Evolutionary conservation across 1,140 invertebrate genomes (phyloP), one percentile per base, ranked within the genome.

Genomic region (Psix sp.): DNA sequence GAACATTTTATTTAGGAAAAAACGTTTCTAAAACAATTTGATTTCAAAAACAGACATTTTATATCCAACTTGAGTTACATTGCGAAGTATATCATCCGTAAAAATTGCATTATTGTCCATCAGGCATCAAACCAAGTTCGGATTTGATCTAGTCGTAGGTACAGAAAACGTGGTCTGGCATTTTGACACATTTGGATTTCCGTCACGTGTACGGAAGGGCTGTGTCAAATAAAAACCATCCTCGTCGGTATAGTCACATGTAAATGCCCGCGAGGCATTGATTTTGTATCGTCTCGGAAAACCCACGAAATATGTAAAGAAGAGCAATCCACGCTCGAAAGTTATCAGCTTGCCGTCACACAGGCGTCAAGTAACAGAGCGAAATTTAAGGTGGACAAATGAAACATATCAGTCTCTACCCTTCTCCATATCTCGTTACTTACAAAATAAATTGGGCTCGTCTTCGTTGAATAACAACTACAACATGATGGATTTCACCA

Each of bases 231-330:
- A 70, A 59, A 54, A 54, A 43, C n/a, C 36, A 20, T 9, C 18
- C 1, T 9, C 24, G 20, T 9, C n/a, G n/a, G 10, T 17, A 17
- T 38, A 57, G 45, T 51, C 16, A 2, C 9, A 68, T 59, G 65
- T 39, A 59, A 68, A 68, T 68, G n/a, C 14, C 6, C 33, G 26
- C 20, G 3, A 38, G 33, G 74, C 77, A 81, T 82, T 79, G 80
- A 82, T 81, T 82, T 80, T 76, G 76, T 77, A 79, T 82, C 68
- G 48, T 26, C 65, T 77, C 74, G 57, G 3, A 24, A 24, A 24
- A 24, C n/a, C n/a, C 4, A 4, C 21, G 11, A 2, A 38, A 38
- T 5, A 38, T 6, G 15, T 14, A 38, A 38, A 38, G 15, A 38
- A 38, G n/a, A n/a, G n/a, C n/a, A n/a, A n/a, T n/a, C n/a, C n/a